Evolutionary conservation across 2,888 invertebrate species (phyloP).

Genomic region (Julus scanicus): DNA sequence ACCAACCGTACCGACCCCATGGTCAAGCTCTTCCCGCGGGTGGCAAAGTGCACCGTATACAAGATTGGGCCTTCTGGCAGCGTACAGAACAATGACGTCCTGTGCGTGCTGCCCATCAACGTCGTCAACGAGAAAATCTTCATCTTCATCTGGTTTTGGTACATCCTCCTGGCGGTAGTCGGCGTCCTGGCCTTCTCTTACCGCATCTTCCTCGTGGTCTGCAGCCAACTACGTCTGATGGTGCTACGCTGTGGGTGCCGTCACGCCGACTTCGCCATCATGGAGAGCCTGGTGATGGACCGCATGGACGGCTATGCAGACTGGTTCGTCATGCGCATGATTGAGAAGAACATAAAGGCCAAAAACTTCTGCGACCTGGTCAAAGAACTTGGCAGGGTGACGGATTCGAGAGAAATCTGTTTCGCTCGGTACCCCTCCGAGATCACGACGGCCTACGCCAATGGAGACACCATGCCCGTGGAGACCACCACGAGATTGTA

Average conservation of each 20-base stretch:
- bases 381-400: conserved; percentile 2
- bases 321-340: conserved; percentile 94
- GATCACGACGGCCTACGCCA: too few relatives aligned
- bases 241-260: conserved; percentile 88
- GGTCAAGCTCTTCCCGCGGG: conserved; percentile 62
- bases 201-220: conserved; percentile 84
- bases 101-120: conserved; percentile 64
- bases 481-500: not conserved
- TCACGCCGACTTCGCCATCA: conserved; percentile 85
- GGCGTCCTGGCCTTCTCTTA: conserved; percentile 86
- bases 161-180: conserved; percentile 69
- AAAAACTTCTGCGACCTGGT: conserved; percentile 55
- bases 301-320: conserved; percentile 89
- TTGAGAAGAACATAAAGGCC: conserved; percentile 93
- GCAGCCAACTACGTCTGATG: conserved; percentile 89
- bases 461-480: too few relatives aligned
- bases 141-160: conserved; percentile 61
- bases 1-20: conserved; percentile 61
- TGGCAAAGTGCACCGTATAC: conserved; percentile 63
- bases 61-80: conserved; percentile 63
- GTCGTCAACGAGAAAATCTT: conserved; percentile 63
- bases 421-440: too few relatives aligned
- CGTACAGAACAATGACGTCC: conserved; percentile 62
- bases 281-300: conserved; percentile 85
- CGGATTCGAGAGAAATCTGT: not conserved